Evolutionary conservation across 37 sponge, comb jelly and placozoan genomes (phyloP), one percentile per base, ranked within the genome.

Genomic region (Dysidea cf. avara): DNA sequence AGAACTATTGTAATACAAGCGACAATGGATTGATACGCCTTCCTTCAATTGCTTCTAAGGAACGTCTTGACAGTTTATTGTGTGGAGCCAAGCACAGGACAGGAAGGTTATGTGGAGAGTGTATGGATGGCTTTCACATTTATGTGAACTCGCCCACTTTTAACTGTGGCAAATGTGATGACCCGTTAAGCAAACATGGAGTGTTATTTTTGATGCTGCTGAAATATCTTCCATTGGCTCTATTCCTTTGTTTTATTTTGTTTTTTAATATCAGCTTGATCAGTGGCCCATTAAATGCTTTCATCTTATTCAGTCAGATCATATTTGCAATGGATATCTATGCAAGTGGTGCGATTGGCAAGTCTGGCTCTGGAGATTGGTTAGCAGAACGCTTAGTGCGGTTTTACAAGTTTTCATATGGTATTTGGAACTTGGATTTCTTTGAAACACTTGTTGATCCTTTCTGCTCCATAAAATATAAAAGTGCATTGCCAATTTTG

Each of bases 241-340:
- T 74, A 0, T 5, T 74, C 1, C 22, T 74, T 30, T 17, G 60
- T 11, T 28, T 53, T 3, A 39, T 74, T 26, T 35, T 60, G n/a
- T 21, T 74, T 1, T 74, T 74, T 26, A 53, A 74, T 53, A 51
- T 74, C 52, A 74, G 53, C 13, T 46, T 59, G 14, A 18, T 59
- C 26, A 39, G 24, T 58, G 75, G 75, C 14, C 75, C 75, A 6
- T 33, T 61, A 2, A 74, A 74, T 37, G 62, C 75, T 0, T 74
- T 61, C 64, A 32, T 74, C 22, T 43, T 74, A 31, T 74, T 50
- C 26, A 50, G 50, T 2, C 75, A 74, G 18, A 64, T 74, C 7
- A 37, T 61, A 1, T 51, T 29, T 6, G 49, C 22, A 51, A 52
- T 68, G 24, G 69, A 53, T 14, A 1, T 68, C 5, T 9, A 43